Evolutionary conservation across 2,888 invertebrate species (phyloP), one percentile per base, ranked within the genome.

Genomic region (Clunio marinus): DNA sequence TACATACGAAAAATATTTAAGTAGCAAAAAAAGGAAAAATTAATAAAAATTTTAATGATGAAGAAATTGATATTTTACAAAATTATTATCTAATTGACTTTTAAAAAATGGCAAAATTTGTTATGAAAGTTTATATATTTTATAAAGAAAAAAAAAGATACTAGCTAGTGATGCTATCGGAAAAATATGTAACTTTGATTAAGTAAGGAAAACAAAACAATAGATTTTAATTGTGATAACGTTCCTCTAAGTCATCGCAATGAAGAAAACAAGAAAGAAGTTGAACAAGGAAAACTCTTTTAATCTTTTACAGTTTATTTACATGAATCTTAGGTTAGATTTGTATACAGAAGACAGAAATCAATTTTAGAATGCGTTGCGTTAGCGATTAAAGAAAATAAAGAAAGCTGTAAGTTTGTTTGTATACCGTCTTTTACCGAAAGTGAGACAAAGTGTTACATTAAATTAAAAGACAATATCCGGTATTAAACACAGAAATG

Each of bases 241-340:
- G n/a, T 17, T n/a, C 20, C 2, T 5, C 57, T 57, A 57, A 57
- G 57, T 57, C 57, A 57, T 57, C 57, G 57, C 57, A 57, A 57
- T 57, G 25, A 24, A 27, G 20, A 57, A 25, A 13, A 27, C 13
- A 27, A 57, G 27, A 24, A 57, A 25, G 1, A 57, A 27, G n/a
- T n/a, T n/a, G n/a, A n/a, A n/a, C n/a, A n/a, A n/a, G 32, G 32
- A 32, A 32, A 4, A 4, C 4, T 7, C 32, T 32, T 32, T 32
- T 8, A 32, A 32, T 32, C 32, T 8, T 32, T 32, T 32, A 32
- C 32, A 4, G 32, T 32, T 32, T 32, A n/a, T n/a, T n/a, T n/a
- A n/a, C n/a, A n/a, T n/a, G n/a, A n/a, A n/a, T n/a, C n/a, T n/a
- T n/a, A n/a, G n/a, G n/a, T n/a, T n/a, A n/a, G n/a, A n/a, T n/a